Percentiles rank a stretch among this genome's conserved stretches.
Evolutionary conservation across 2,888 invertebrate genomes (phyloP).

Genomic region (Pseudococcus longispinus): DNA sequence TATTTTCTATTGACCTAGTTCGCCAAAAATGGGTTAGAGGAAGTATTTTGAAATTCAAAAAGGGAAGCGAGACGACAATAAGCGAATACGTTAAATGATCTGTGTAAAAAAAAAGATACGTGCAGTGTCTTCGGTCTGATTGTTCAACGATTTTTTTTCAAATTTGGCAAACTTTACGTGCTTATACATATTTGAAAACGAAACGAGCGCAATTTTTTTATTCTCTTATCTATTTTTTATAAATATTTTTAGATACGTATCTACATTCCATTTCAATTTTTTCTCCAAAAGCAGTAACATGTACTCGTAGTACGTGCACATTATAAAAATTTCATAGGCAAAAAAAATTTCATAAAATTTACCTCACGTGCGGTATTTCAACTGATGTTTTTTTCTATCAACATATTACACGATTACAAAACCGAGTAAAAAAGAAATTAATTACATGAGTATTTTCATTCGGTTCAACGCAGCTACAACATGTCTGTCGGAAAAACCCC

Average conservation of each 20-base stretch:
- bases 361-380: neutral
- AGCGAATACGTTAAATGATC: neutral
- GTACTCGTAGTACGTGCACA: too few species aligned
- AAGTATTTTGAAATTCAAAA: neutral
- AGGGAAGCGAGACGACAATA: neutral
- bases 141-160: neutral
- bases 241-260: neutral
- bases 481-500: neutral
- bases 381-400: neutral
- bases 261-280: neutral
- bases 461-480: neutral
- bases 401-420: neutral
- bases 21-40: neutral
- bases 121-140: neutral
- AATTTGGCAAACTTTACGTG: neutral
- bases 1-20: neutral
- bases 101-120: neutral
- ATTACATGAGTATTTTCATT: neutral
- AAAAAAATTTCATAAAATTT: neutral
- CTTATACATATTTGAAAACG: too few species aligned
- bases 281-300: neutral
- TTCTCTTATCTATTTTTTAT: neutral
- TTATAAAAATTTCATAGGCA: neutral
- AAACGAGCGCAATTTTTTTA: too few species aligned
- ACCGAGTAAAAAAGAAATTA: neutral